Evolutionary conservation across 2,888 invertebrate species (phyloP), one percentile per base, ranked within the genome.

Genomic region (Drosophila glabriapex): DNA sequence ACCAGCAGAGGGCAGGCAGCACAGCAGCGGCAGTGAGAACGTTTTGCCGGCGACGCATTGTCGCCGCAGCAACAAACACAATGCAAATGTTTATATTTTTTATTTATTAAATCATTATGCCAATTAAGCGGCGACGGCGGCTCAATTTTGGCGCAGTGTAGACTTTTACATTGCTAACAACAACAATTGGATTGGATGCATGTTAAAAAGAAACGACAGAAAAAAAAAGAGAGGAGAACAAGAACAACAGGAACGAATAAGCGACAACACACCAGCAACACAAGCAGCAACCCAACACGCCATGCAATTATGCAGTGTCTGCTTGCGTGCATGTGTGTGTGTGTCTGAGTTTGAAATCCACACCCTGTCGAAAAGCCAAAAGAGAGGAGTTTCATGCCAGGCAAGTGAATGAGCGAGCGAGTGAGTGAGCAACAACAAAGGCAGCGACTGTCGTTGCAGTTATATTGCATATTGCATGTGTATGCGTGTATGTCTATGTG

Each of bases 51-150:
- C 82, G 80, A 76, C 78, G 73, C 78, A 74, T 84, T 84, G 80
- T 84, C 82, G 85, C 71, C 31, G 65, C 37, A 69, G 43, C 41
- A 22, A 43, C 41, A 43, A 46, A 22, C 68, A 82, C 86, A 88
- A 89, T 84, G 84, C 91, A 88, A 89, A 85, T 81, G 83, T 83
- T 88, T 87, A 74, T 91, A 88, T 87, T 90, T 90, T 84, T 87
- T 85, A 76, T 89, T 91, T 91, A 90, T 90, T 90, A 84, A 91
- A 90, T 91, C 90, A 91, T 90, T 91, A 87, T 89, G 90, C 83
- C 90, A 90, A 91, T 90, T 90, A 91, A 87, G 89, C 77, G 73
- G 66, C 78, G 68, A 70, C 88, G 56, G 29, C 50, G 58, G 70
- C 84, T 84, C 80, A 73, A 77, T 82, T 85, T 85, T 85, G 73